Percentiles rank a stretch among this genome's conserved stretches.
Evolutionary conservation across 2,797 vertebrate genomes (phyloP).

Genomic region (Nannoperca obscura): DNA sequence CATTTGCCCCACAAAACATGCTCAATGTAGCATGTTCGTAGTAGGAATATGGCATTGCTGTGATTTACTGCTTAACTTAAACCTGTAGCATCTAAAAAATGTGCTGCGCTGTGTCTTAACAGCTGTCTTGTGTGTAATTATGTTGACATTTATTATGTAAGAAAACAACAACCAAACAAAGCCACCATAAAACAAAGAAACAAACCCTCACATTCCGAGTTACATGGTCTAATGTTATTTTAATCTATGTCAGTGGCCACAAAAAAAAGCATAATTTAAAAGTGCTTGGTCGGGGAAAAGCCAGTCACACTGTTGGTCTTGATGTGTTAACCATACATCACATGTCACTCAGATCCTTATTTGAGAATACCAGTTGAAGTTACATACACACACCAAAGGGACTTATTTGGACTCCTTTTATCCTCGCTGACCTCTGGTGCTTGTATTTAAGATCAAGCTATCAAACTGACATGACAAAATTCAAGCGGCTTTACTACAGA

Average conservation of each 20-base stretch:
- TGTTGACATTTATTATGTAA: constrained; percentile 74
- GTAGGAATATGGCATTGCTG: not conserved
- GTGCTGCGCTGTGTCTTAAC: constrained; percentile 67
- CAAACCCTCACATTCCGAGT: constrained; percentile 73
- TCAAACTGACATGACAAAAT: constrained; percentile 63
- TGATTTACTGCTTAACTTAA: constrained; percentile 50
- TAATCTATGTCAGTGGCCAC: constrained; percentile 69
- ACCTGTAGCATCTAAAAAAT: constrained; percentile 66
- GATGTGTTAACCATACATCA: constrained; percentile 70
- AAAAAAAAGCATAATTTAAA: constrained; percentile 74
- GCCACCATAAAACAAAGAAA: constrained; percentile 74
- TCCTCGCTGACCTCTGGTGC: constrained; percentile 47
- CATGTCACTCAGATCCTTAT: constrained; percentile 49
- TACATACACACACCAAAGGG: constrained; percentile 56
- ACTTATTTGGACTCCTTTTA: constrained; percentile 54
- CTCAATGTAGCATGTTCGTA: constrained; percentile 27
- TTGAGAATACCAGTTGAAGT: constrained; percentile 40
- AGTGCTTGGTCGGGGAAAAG: constrained; percentile 67
- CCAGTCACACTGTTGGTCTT: constrained; percentile 55
- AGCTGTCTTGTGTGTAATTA: constrained; percentile 81
- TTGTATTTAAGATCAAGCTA: constrained; percentile 54
- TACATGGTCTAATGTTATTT: constrained; percentile 77
- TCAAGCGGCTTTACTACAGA: constrained; percentile 39
- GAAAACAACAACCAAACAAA: constrained; percentile 78
- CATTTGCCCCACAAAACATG: constrained; percentile 13